A percentile compares a stretch with the other conserved stretches of the same genome.
phyloP scores from a whole-genome alignment of 2,888 invertebrate species.

The Caradrina kadenii region DNA sequence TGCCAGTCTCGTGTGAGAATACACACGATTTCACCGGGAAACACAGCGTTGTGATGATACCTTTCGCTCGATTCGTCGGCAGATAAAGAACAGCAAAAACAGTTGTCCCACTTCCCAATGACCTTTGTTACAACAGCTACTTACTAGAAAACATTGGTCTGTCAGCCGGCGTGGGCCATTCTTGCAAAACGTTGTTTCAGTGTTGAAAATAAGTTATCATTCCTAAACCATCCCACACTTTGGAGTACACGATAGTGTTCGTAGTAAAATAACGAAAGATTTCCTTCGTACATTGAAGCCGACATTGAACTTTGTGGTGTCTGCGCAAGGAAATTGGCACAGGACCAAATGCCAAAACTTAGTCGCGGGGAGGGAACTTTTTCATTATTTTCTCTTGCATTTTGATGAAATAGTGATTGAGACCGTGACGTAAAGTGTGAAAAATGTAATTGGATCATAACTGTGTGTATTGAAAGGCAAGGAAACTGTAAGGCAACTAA shows the following conservation, averaged over 20 bases:
- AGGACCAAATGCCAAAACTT: slow-evolving; percentile 76
- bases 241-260: slow-evolving; percentile 44
- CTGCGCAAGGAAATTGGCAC: slow-evolving; percentile 82
- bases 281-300: slow-evolving; percentile 63
- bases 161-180: slow-evolving; percentile 53
- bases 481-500: slow-evolving; percentile 66
- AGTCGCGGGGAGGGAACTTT: slow-evolving; percentile 55
- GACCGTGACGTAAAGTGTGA: slow-evolving; percentile 29
- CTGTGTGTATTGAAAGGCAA: slow-evolving; percentile 49
- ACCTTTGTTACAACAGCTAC: slow-evolving; percentile 83
- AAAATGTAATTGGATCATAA: slow-evolving; percentile 45
- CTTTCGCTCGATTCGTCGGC: slow-evolving; percentile 87
- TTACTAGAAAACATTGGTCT: slow-evolving; percentile 73
- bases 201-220: slow-evolving; percentile 52
- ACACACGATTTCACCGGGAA: slow-evolving; percentile 87
- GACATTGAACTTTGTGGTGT: slow-evolving; percentile 84
- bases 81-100: slow-evolving; percentile 85
- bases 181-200: slow-evolving; percentile 55
- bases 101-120: slow-evolving; percentile 86
- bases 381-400: slow-evolving; percentile 30
- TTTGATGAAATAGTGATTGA: slow-evolving; percentile 25
- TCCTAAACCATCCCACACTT: slow-evolving; percentile 37
- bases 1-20: slow-evolving; percentile 84
- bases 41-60: slow-evolving; percentile 82
- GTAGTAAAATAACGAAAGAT: slow-evolving; percentile 61